Conservation (phyloP, 2,113 vertebrate species). For the Oreamnos americanus region DNA sequence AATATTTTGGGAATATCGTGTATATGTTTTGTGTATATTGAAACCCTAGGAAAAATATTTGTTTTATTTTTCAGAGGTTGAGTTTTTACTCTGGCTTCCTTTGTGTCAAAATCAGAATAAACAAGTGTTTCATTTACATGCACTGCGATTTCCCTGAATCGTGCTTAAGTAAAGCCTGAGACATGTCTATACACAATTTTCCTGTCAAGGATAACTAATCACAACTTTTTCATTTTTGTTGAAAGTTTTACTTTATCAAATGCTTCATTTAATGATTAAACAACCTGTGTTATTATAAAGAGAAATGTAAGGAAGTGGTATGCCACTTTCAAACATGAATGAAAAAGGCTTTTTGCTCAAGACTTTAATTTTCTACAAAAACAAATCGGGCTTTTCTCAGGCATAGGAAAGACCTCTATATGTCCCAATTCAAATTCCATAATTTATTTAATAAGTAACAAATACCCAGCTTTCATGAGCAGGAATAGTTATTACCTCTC, state of each 20-base stretch:
- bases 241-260: slow-evolving; percentile 54
- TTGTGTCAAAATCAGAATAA: slow-evolving; percentile 71
- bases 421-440: neutral
- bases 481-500: neutral
- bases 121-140: slow-evolving; percentile 70
- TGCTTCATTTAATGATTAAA: slow-evolving; percentile 43
- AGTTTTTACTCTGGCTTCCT: slow-evolving; percentile 53
- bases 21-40: neutral
- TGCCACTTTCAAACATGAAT: slow-evolving; percentile 14
- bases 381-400: neutral
- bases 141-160: slow-evolving; percentile 71
- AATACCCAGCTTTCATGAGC: neutral
- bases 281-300: slow-evolving; percentile 15
- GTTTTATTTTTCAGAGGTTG: slow-evolving; percentile 54
- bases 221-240: slow-evolving; percentile 55
- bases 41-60: neutral
- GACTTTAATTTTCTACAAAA: slow-evolving; percentile 15
- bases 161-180: slow-evolving; percentile 65
- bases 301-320: neutral
- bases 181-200: slow-evolving; percentile 73
- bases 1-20: neutral
- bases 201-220: slow-evolving; percentile 67
- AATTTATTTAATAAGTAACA: neutral
- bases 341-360: slow-evolving; percentile 21
- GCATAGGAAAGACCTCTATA: neutral